Evolutionary conservation across 2,888 invertebrate genomes (phyloP).

Genomic region (Pollenia angustigena): DNA sequence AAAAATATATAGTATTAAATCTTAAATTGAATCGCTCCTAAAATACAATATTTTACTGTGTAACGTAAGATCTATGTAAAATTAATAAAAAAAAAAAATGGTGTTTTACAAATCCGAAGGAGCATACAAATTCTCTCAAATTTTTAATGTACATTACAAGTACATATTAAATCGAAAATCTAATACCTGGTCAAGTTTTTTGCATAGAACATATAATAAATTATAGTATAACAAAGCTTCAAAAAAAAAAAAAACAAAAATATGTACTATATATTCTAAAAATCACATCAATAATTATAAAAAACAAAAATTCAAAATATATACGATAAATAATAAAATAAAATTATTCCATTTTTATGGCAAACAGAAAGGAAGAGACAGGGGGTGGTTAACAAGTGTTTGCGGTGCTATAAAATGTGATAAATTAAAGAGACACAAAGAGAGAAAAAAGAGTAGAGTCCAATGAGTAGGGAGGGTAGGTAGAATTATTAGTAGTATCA

Average conservation of each 20-base stretch:
- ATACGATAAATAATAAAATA: conserved; percentile 19
- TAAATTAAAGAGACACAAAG: conserved; percentile 44
- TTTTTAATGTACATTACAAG: too few species aligned
- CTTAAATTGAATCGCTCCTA: too few species aligned
- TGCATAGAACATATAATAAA: conserved; percentile 15
- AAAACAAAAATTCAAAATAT: conserved; percentile 46
- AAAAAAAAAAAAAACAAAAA: conserved; percentile 8
- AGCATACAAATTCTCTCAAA: too few species aligned
- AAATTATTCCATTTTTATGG: conserved; percentile 18
- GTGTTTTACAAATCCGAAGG: too few species aligned
- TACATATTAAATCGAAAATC: too few species aligned
- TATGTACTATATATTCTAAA: background rate
- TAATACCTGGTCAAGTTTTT: conserved; percentile 41
- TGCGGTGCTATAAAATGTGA: conserved; percentile 51
- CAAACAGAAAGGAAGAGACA: background rate
- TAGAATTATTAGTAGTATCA: conserved; percentile 25
- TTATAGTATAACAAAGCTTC: background rate
- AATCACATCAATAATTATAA: conserved; percentile 51
- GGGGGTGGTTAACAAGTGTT: conserved; percentile 21
- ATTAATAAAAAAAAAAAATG: too few species aligned
- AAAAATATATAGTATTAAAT: too few species aligned
- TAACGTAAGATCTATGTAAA: too few species aligned
- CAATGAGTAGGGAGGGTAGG: conserved; percentile 31
- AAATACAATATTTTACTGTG: too few species aligned
- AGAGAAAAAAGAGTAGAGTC: conserved; percentile 29